Conservation (phyloP, 2,113 vertebrate genomes). For the Cynocephalus volans region DNA sequence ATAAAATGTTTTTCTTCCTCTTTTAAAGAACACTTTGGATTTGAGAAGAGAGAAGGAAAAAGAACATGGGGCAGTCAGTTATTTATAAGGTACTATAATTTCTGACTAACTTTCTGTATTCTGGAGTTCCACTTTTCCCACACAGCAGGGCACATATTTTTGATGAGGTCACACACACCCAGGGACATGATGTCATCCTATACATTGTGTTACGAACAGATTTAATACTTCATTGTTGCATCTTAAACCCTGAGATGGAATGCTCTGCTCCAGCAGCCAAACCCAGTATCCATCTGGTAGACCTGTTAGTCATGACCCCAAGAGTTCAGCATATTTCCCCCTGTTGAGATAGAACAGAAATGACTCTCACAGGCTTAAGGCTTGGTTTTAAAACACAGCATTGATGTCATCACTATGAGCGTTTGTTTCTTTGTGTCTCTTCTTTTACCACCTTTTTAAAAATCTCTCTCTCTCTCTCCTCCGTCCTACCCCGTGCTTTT, state of each 20-base stretch:
- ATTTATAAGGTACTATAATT: constrained; percentile 55
- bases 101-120: constrained; percentile 28
- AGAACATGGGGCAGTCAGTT: not conserved
- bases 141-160: constrained; percentile 76
- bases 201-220: constrained; percentile 87
- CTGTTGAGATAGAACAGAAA: constrained; percentile 79
- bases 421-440: not conserved
- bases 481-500: not conserved
- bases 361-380: constrained; percentile 67
- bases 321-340: constrained; percentile 76
- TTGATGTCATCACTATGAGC: constrained; percentile 73
- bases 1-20: not conserved
- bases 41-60: not conserved
- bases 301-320: constrained; percentile 75
- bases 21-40: constrained; percentile 31
- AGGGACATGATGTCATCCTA: constrained; percentile 88
- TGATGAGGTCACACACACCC: constrained; percentile 74
- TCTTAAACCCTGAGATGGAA: constrained; percentile 79
- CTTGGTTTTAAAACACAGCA: constrained; percentile 70
- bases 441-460: not conserved
- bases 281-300: constrained; percentile 78
- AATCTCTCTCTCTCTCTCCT: too few relatives aligned
- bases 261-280: constrained; percentile 64
- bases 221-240: constrained; percentile 83
- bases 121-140: constrained; percentile 60